phyloP scores from a whole-genome alignment of 2,888 invertebrate genomes.

The Coelinius sp. region DNA sequence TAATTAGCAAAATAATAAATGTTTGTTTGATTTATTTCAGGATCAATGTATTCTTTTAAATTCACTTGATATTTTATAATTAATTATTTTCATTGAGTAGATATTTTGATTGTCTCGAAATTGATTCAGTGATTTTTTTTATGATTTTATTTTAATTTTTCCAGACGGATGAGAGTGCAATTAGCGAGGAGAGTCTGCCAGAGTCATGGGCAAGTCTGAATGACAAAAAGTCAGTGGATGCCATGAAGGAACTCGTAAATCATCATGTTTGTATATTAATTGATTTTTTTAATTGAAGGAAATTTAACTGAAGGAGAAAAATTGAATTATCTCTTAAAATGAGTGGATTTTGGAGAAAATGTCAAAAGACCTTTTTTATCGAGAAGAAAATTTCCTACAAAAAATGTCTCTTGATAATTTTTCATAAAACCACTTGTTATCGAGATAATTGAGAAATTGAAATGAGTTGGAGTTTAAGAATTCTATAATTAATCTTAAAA shows the following conservation, averaged over 20 bases:
- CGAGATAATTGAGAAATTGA: not conserved
- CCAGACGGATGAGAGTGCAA: conserved; percentile 66
- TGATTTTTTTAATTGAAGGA: too few relatives aligned
- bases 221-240: conserved; percentile 77
- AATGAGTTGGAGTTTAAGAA: not conserved
- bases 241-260: conserved; percentile 79
- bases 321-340: too few relatives aligned
- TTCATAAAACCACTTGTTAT: not conserved
- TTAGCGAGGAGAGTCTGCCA: conserved; percentile 63
- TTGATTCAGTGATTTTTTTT: not conserved
- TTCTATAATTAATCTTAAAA: not conserved
- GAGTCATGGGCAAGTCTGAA: conserved; percentile 67
- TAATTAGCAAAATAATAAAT: not conserved
- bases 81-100: too few relatives aligned
- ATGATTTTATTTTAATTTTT: conserved; percentile 49
- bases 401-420: too few relatives aligned
- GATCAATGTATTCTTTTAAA: not conserved
- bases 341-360: too few relatives aligned
- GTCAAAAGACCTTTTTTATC: too few relatives aligned
- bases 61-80: too few relatives aligned
- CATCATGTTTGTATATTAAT: conserved; percentile 77
- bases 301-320: too few relatives aligned
- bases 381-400: too few relatives aligned
- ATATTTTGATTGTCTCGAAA: not conserved
- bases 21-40: not conserved